phyloP scores from a whole-genome alignment of 1,140 invertebrate species.

The Pantala flavescens region DNA sequence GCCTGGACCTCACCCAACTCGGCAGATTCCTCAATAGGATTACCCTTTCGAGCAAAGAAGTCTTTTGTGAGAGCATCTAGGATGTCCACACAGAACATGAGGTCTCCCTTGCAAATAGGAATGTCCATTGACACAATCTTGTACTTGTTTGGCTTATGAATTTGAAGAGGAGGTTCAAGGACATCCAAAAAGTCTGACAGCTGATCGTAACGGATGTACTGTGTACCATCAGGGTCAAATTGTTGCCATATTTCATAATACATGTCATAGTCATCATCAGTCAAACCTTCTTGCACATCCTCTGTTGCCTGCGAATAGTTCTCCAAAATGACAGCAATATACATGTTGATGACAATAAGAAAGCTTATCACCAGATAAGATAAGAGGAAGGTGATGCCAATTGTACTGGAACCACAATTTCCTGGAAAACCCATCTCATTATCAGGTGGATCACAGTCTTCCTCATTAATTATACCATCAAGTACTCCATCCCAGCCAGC shows the following conservation, averaged over 20 bases:
- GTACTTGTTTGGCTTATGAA: slow-evolving; percentile 97
- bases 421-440: slow-evolving; percentile 77
- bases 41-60: slow-evolving; percentile 91
- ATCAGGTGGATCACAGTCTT: slow-evolving; percentile 78
- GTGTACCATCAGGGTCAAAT: slow-evolving; percentile 94
- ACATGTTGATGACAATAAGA: slow-evolving; percentile 98
- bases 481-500: slow-evolving; percentile 95
- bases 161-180: slow-evolving; percentile 84
- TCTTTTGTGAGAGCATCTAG: slow-evolving; percentile 90
- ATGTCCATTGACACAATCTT: slow-evolving; percentile 98
- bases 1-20: slow-evolving; percentile 62
- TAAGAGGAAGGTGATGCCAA: slow-evolving; percentile 88
- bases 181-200: slow-evolving; percentile 91
- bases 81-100: slow-evolving; percentile 96
- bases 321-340: slow-evolving; percentile 97
- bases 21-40: slow-evolving; percentile 79
- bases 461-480: slow-evolving; percentile 91
- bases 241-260: slow-evolving; percentile 99
- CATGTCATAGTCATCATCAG: slow-evolving; percentile 98
- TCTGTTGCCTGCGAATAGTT: slow-evolving; percentile 97
- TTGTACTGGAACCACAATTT: slow-evolving; percentile 83
- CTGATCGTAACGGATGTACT: slow-evolving; percentile 90
- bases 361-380: slow-evolving; percentile 96
- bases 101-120: slow-evolving; percentile 91
- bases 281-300: slow-evolving; percentile 95